These are phyloP conservation scores for Cynoglossus semilaevis DNA, from an alignment of 2,113 vertebrate genomes.

Conservation along the genomic window DNA sequence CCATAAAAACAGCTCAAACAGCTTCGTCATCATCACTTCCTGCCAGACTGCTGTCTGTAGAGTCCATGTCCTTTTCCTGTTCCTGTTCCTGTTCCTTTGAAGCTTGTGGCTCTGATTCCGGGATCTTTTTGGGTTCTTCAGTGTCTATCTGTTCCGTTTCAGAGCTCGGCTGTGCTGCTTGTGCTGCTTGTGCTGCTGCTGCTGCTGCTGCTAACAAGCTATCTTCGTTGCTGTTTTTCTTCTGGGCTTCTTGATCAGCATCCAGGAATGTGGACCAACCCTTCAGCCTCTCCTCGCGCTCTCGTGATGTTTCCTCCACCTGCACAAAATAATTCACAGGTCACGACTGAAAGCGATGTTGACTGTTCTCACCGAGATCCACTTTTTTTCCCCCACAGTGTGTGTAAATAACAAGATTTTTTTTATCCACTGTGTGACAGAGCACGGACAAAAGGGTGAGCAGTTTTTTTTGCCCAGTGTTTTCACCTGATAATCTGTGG, in stretches of 20 bases:
- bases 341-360: not conserved
- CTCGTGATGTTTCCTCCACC: slow-evolving; percentile 93
- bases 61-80: slow-evolving; percentile 68
- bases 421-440: too few species aligned
- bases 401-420: too few species aligned
- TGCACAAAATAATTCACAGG: slow-evolving; percentile 39
- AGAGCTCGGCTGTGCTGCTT: slow-evolving; percentile 19
- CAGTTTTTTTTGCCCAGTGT: not conserved
- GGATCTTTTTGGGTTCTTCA: slow-evolving; percentile 15
- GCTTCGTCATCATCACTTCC: slow-evolving; percentile 85
- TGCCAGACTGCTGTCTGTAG: slow-evolving; percentile 89
- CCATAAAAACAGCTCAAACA: slow-evolving; percentile 39
- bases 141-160: slow-evolving; percentile 48
- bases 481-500: slow-evolving; percentile 90
- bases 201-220: too few species aligned
- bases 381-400: not conserved
- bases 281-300: slow-evolving; percentile 92
- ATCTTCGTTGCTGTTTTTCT: slow-evolving; percentile 23
- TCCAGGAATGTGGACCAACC: slow-evolving; percentile 86
- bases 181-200: not conserved
- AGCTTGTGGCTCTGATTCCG: slow-evolving; percentile 17
- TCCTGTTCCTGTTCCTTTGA: slow-evolving; percentile 55
- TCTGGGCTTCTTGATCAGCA: slow-evolving; percentile 43
- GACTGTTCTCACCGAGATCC: not conserved
- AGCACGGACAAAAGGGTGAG: too few species aligned